phyloP scores from a whole-genome alignment of 2,797 vertebrate genomes.

The Poecilia gillii region DNA sequence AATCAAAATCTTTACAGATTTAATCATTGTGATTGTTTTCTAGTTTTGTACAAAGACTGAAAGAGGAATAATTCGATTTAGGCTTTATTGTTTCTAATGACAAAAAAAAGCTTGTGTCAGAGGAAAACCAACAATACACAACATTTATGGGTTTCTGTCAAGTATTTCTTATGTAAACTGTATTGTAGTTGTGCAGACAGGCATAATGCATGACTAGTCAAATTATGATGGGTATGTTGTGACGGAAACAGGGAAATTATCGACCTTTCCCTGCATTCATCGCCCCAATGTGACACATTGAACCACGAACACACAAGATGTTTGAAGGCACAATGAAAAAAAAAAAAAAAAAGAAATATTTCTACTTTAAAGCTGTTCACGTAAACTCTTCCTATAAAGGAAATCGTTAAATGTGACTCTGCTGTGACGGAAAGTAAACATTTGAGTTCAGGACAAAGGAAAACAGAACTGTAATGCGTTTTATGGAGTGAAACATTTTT shows the following conservation, averaged over 20 bases:
- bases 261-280: neutral
- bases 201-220: neutral
- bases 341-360: neutral
- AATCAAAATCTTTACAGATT: neutral
- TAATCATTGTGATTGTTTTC: constrained; percentile 1
- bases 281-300: neutral
- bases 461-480: neutral
- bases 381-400: neutral
- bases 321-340: neutral
- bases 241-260: neutral
- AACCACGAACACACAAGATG: neutral
- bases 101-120: neutral
- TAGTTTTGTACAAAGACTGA: constrained; percentile 14
- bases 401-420: neutral
- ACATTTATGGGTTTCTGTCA: neutral
- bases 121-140: neutral
- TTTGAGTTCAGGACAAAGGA: neutral
- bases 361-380: neutral
- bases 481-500: neutral
- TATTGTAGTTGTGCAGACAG: neutral
- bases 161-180: neutral
- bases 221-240: neutral
- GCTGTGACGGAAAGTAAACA: neutral
- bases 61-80: constrained; percentile 22
- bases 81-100: neutral